phyloP scores from a whole-genome alignment of 2,888 invertebrate genomes.

The Hoplodrina blanda region DNA sequence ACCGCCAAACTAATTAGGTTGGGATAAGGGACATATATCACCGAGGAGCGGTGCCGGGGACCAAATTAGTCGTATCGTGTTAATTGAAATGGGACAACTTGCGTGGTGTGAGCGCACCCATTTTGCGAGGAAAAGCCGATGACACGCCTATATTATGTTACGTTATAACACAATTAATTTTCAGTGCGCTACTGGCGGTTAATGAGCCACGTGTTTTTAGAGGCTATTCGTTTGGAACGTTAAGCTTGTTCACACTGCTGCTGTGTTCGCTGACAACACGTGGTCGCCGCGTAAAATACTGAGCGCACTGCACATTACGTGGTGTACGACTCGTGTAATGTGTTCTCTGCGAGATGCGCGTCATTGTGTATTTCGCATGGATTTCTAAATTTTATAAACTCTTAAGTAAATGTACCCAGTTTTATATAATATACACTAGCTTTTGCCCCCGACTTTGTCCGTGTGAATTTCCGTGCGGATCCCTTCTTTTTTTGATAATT shows the following conservation, averaged over 20 bases:
- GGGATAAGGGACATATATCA: constrained; percentile 69
- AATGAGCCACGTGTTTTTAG: constrained; percentile 67
- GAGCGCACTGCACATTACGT: constrained; percentile 47
- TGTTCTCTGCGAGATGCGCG: constrained; percentile 26
- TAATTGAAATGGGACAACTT: constrained; percentile 66
- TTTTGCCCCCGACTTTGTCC: too few relatives aligned
- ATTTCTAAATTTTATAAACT: constrained; percentile 26
- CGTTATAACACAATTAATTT: constrained; percentile 67
- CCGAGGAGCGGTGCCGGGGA: constrained; percentile 58
- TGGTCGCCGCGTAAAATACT: constrained; percentile 58
- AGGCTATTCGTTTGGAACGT: constrained; percentile 60
- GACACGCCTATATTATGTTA: constrained; percentile 63
- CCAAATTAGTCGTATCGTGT: constrained; percentile 66
- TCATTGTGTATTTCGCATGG: constrained; percentile 21
- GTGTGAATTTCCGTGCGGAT: too few relatives aligned
- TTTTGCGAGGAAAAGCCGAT: constrained; percentile 62
- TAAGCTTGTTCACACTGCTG: constrained; percentile 52
- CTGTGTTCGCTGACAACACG: constrained; percentile 57
- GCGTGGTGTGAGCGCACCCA: constrained; percentile 49
- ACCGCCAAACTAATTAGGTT: constrained; percentile 67
- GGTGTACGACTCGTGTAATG: constrained; percentile 31
- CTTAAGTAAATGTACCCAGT: background rate
- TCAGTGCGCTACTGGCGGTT: constrained; percentile 50
- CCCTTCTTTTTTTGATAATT: too few relatives aligned
- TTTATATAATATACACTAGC: too few relatives aligned